phyloP scores from a whole-genome alignment of 64 coral and sea anemone genomes.

The Stylophora pistillata region DNA sequence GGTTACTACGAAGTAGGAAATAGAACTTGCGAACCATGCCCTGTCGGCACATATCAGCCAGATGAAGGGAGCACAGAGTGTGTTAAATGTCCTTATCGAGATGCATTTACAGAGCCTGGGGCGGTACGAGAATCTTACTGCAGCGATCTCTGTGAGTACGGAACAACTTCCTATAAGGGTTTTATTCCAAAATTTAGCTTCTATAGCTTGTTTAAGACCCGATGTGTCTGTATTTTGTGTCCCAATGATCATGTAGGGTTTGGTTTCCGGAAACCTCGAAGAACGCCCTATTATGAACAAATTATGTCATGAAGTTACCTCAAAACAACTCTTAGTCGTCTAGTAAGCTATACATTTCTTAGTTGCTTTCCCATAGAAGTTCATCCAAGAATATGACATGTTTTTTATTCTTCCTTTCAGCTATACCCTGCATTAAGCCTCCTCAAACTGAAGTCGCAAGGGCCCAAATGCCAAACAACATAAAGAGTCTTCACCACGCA shows the following conservation, averaged over 20 bases:
- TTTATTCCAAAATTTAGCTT: too few species aligned
- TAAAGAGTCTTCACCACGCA: not conserved
- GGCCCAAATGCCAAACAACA: not conserved
- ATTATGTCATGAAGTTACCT: too few species aligned
- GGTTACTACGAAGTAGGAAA: conserved; percentile 1
- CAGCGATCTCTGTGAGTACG: not conserved
- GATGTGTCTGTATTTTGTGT: too few species aligned
- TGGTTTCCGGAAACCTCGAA: too few species aligned
- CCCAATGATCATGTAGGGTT: too few species aligned
- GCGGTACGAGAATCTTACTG: not conserved
- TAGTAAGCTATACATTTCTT: too few species aligned
- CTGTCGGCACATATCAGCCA: not conserved
- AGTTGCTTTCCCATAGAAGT: too few species aligned
- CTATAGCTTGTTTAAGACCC: too few species aligned
- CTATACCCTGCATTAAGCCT: not conserved
- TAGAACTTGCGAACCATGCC: not conserved
- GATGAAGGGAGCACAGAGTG: not conserved
- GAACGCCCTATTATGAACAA: too few species aligned
- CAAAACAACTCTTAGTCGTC: too few species aligned
- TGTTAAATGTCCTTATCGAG: not conserved
- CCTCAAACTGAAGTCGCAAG: not conserved
- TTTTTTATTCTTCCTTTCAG: not conserved
- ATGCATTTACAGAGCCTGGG: not conserved
- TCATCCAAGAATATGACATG: too few species aligned
- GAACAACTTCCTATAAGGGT: not conserved